Evolutionary conservation across 2,797 vertebrate genomes (phyloP).

Genomic region (Poliocrania exsul): DNA sequence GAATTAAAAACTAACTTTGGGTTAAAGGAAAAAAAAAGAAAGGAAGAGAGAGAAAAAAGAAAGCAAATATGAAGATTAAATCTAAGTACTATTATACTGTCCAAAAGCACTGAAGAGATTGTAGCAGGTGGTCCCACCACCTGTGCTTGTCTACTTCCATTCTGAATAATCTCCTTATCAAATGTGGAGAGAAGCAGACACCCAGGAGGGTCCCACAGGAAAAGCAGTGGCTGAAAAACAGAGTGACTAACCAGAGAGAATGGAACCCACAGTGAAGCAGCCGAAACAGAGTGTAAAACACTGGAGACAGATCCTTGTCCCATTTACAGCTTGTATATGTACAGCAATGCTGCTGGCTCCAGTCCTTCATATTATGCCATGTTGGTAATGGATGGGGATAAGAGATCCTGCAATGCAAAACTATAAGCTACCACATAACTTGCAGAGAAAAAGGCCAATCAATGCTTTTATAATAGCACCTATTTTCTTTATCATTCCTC

Average conservation of each 20-base stretch:
- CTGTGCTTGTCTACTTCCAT: constrained; percentile 40
- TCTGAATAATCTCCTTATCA: constrained; percentile 34
- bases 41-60: not conserved
- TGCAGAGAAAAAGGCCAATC: not conserved
- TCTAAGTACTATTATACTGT: not conserved
- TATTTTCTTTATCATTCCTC: constrained; percentile 49
- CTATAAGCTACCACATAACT: not conserved
- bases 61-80: not conserved
- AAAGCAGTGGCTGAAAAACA: not conserved
- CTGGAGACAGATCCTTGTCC: not conserved
- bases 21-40: not conserved
- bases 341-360: not conserved
- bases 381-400: not conserved
- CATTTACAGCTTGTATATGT: not conserved
- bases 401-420: not conserved
- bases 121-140: constrained; percentile 49
- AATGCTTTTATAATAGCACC: not conserved
- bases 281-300: not conserved
- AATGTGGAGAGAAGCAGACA: constrained; percentile 37
- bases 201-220: constrained; percentile 32
- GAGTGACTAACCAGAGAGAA: not conserved
- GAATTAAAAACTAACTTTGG: not conserved
- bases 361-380: not conserved
- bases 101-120: constrained; percentile 4
- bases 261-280: not conserved